These are phyloP conservation scores for Acleris literana DNA, from an alignment of 2,888 invertebrate species.

Conservation along the genomic window DNA sequence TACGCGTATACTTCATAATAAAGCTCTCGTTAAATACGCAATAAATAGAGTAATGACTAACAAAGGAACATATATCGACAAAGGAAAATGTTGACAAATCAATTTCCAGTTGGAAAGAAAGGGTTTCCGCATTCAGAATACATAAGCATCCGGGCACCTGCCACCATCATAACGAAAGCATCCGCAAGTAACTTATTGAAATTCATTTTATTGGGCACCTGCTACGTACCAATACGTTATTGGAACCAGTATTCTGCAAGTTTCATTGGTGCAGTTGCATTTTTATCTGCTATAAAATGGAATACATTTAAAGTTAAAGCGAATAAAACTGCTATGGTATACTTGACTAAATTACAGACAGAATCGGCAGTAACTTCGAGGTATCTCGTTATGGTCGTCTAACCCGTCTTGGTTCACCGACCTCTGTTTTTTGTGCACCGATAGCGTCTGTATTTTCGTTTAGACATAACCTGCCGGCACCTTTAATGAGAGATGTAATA, in stretches of 20 bases:
- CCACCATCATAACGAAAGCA: conserved; percentile 16
- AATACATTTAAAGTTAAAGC: not conserved
- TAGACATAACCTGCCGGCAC: conserved; percentile 26
- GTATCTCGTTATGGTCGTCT: conserved; percentile 17
- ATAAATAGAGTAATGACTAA: not conserved
- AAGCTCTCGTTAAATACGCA: not conserved
- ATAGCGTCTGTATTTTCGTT: conserved; percentile 31
- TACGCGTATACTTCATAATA: not conserved
- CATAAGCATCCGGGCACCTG: conserved; percentile 40
- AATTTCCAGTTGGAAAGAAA: conserved; percentile 17
- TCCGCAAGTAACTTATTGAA: conserved; percentile 42
- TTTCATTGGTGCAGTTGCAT: conserved; percentile 1
- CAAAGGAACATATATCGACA: not conserved
- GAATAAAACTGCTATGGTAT: conserved; percentile 13
- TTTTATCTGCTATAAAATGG: conserved; percentile 4
- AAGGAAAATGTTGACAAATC: conserved; percentile 3
- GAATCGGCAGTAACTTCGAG: conserved; percentile 10
- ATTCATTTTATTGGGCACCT: conserved; percentile 55
- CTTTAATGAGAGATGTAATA: conserved; percentile 31
- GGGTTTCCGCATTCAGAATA: conserved; percentile 15
- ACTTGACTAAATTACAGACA: conserved; percentile 20
- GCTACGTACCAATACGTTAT: conserved; percentile 38
- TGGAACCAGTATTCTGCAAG: conserved; percentile 21
- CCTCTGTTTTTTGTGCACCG: conserved; percentile 32
- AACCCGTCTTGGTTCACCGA: conserved; percentile 32